Percentiles rank a stretch among this genome's conserved stretches.
Evolutionary conservation across 2,888 invertebrate species (phyloP).

Genomic region (Globia sparganii): DNA sequence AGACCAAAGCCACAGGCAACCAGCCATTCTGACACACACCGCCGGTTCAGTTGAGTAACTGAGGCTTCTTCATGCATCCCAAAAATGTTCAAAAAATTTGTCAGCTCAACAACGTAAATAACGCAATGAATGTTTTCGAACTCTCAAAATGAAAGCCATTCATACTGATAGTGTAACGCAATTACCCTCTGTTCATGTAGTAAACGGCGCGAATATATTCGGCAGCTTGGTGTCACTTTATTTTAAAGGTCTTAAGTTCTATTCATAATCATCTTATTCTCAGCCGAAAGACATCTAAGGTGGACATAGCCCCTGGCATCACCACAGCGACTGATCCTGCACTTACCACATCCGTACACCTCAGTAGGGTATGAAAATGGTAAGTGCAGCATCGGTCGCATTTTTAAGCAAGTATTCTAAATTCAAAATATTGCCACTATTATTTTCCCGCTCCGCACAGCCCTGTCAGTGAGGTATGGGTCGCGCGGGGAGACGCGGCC

Average conservation of each 20-base stretch:
- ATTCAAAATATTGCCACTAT: conserved; percentile 22
- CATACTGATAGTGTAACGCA: neutral
- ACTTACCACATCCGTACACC: neutral
- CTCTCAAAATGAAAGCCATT: neutral
- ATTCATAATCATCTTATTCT: neutral
- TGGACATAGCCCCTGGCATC: neutral
- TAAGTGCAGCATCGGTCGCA: neutral
- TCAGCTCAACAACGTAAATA: no score
- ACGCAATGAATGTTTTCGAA: no score
- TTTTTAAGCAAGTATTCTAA: conserved; percentile 4
- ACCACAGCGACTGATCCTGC: neutral
- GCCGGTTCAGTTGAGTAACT: no score
- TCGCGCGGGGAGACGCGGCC: conserved; percentile 74
- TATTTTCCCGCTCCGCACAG: conserved; percentile 30
- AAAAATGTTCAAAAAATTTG: no score
- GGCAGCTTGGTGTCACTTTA: neutral
- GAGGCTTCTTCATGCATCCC: no score
- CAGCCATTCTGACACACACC: no score
- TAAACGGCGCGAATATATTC: neutral
- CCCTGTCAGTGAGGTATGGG: conserved; percentile 64
- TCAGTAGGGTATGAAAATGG: neutral
- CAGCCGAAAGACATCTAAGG: neutral
- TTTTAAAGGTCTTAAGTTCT: neutral
- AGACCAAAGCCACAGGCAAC: no score
- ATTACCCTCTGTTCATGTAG: neutral